Evolutionary conservation across 2,113 vertebrate genomes (phyloP), one percentile per base, ranked within the genome.

Genomic region (Sebastes fasciatus): DNA sequence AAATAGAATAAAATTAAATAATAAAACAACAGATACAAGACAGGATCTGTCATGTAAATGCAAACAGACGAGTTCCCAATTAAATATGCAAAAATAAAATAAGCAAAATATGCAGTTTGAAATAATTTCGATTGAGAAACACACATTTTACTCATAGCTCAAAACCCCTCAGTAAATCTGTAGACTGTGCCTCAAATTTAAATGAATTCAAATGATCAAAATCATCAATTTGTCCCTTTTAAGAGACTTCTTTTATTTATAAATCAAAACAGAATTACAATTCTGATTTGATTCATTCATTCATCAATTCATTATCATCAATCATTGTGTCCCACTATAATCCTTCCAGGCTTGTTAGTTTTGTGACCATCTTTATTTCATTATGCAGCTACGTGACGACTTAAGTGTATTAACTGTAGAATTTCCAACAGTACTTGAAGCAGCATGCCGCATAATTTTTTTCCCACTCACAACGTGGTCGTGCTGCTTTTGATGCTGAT

Each of bases 401-500:
- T 34, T 0, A 1, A 10, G 19, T 8, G 52, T 40, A 4, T 13
- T 2, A 51, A 26, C 0, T 16, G 0, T 4, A 26, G 1, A 19
- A 64, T 71, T 62, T 70, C 51, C 64, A 4, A 84, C 26, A 11
- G 63, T 0, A 8, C 21, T 0, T 84, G 52, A 92, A 90, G 80
- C 69, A 72, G 3, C 83, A 69, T 5, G 4, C 23, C 5, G 17
- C 45, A 40, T 49, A 5, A 4, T 4, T 14, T 49, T 49, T 45
- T 23, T 65, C 23, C 11, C 16, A n/a, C 45, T 43, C 55, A 11
- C 77, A 82, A 80, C 69, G 74, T 82, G 82, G 61, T 69, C 1
- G 9, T 81, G 23, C 19, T 58, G 60, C 0, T 2, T 8, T 23
- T 77, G 70, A 26, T 86, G 82, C 80, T 92, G 88, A 91, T 81